Percentiles rank a stretch among this genome's conserved stretches.
These are phyloP conservation scores for Nematolebias whitei DNA, from an alignment of 2,113 vertebrate species.

Conservation along the genomic window DNA sequence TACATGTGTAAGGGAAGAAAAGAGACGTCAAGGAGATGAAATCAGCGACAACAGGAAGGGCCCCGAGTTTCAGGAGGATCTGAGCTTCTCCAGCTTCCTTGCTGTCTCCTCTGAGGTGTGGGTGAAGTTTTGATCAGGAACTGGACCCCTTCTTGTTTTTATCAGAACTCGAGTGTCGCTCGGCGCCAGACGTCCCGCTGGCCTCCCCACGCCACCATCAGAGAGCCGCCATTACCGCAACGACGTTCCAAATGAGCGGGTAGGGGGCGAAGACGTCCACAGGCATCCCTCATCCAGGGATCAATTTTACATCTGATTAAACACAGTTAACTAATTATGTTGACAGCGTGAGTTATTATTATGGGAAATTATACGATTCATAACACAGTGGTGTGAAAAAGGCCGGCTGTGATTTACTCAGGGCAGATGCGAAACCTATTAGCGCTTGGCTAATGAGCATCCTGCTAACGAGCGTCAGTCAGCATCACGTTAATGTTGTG, in stretches of 20 bases:
- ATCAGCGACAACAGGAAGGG: conserved; percentile 10
- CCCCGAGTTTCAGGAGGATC: conserved; percentile 23
- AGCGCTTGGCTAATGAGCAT: conserved; percentile 60
- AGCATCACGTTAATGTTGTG: conserved; percentile 51
- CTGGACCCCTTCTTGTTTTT: conserved; percentile 4
- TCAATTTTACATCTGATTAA: conserved; percentile 71
- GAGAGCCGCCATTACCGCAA: conserved; percentile 34
- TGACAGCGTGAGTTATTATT: conserved; percentile 70
- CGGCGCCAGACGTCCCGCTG: conserved; percentile 12
- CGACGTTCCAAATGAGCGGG: conserved; percentile 29
- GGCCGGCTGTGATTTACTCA: conserved; percentile 58
- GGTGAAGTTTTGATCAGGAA: conserved; percentile 39
- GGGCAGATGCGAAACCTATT: conserved; percentile 62
- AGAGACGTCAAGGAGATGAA: conserved; percentile 13
- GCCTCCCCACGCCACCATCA: not conserved
- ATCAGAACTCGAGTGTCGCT: conserved; percentile 11
- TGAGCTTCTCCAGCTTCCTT: conserved; percentile 2
- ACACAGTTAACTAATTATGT: conserved; percentile 67
- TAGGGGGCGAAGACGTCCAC: conserved; percentile 27
- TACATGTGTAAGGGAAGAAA: not conserved
- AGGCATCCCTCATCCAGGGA: conserved; percentile 63
- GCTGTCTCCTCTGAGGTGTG: conserved; percentile 19
- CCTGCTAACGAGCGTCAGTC: conserved; percentile 43
- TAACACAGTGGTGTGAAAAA: conserved; percentile 37
- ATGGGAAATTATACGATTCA: conserved; percentile 63